Base-by-base conservation (phyloP, 2,113 vertebrate species). In the Uria lomvia region DNA sequence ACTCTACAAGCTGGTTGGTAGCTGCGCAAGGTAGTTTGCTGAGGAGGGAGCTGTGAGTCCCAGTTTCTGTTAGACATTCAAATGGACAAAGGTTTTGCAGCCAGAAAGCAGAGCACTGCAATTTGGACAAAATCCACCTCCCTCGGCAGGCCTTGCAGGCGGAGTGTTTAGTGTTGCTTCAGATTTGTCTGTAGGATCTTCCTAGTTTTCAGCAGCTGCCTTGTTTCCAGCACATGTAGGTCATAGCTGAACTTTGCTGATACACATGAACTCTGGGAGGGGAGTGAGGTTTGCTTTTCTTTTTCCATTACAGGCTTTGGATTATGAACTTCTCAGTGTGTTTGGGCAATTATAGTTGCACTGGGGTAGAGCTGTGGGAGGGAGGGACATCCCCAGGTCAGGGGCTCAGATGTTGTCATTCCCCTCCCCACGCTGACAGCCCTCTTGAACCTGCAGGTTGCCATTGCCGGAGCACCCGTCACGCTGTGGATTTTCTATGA, bases 401-500 rank as follows among this genome's bases (percentile, higher is more conserved):
- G 55, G 7, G n/a, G 24, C 7, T 24, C 36, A n/a, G 15, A 29
- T 4, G 27, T 18, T 68, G 63, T 23, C n/a, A 16, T 13, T 91
- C 30, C 34, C 19, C 16, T 80, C 19, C 79, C 20, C 0, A 0
- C 74, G 79, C 66, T 83, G 49, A 82, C 21, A 65, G 45, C 45
- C 20, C 4, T 92, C 43, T 96, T 94, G 88, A 78, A 26, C 36
- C 90, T 79, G n/a, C 96, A 98, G 98, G 98, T 98, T 40, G 98
- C 98, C 17, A 92, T 98, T 76, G 98, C 98, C 0, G 98, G 98
- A 68, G 98, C 98, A 8, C 98, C 98, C 0, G 98, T 98, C 72
- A 98, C 98, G 1, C 97, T 98, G 83, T 98, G 98, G 98, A 97
- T 98, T 59, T 98, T 98, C 95, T 98, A 98, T 15, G 98, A 98